These are phyloP conservation scores for Sinocyclocheilus anshuiensis DNA, from an alignment of 2,113 vertebrate species.

Conservation along the genomic window DNA sequence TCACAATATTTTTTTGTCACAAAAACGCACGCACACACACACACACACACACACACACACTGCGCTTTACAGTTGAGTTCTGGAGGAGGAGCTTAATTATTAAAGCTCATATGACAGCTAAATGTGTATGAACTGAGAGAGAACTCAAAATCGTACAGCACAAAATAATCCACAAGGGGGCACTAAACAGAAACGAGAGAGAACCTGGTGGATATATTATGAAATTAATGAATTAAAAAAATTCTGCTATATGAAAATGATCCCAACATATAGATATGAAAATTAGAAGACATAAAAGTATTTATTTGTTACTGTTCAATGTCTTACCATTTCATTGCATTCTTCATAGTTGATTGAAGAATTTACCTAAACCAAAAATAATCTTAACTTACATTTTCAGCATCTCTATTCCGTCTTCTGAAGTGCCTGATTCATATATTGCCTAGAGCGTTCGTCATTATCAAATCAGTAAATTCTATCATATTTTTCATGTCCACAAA, in stretches of 20 bases:
- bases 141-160: neutral
- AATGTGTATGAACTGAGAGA: neutral
- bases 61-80: neutral
- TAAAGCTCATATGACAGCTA: neutral
- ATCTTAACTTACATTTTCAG: neutral
- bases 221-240: neutral
- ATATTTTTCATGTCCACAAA: neutral
- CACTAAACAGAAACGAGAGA: slow-evolving; percentile 34
- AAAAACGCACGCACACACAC: slow-evolving; percentile 16
- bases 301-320: neutral
- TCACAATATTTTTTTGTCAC: too few species aligned
- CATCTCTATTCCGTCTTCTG: neutral
- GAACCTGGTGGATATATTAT: neutral
- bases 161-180: slow-evolving; percentile 41
- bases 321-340: neutral
- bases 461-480: slow-evolving; percentile 1
- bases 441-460: neutral
- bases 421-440: neutral
- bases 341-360: neutral
- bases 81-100: slow-evolving; percentile 2
- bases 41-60: slow-evolving; percentile 30
- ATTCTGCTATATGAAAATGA: too few species aligned
- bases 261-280: neutral
- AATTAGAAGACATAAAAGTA: neutral
- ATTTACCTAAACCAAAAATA: neutral